A percentile compares a stretch with the other conserved stretches of the same genome.
Evolutionary conservation across 2,113 vertebrate species (phyloP).

Genomic region (Phylloscopus whistleri): DNA sequence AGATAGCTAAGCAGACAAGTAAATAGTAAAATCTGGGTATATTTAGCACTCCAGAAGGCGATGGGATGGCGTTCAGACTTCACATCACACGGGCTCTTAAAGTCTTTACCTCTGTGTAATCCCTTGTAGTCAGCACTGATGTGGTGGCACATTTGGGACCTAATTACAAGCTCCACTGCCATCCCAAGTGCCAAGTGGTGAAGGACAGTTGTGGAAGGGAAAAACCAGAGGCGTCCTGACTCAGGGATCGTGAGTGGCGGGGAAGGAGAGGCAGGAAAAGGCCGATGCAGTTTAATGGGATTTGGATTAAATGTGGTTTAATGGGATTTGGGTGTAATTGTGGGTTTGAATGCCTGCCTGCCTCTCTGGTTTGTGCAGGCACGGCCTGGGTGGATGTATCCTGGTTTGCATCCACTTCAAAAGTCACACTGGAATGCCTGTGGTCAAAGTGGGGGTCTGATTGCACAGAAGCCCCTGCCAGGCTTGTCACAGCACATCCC

Average conservation of each 20-base stretch:
- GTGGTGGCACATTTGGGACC: not conserved
- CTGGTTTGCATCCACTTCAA: not conserved
- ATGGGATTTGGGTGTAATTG: not conserved
- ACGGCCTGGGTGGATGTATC: not conserved
- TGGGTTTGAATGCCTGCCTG: not conserved
- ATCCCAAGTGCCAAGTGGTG: not conserved
- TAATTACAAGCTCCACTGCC: not conserved
- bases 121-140: not conserved
- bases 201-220: not conserved
- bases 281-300: not conserved
- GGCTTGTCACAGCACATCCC: not conserved
- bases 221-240: not conserved
- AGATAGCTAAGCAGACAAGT: not conserved
- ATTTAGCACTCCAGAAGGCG: constrained; percentile 25
- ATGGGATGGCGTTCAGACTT: not conserved
- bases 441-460: not conserved
- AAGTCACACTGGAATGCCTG: not conserved
- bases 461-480: not conserved
- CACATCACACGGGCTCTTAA: not conserved
- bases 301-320: not conserved
- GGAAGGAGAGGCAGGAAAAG: not conserved
- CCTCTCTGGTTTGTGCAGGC: not conserved
- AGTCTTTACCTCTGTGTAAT: not conserved
- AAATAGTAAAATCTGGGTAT: not conserved
- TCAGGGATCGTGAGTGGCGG: not conserved